Base-by-base conservation (phyloP, 2,888 invertebrate species). In the Petrophora chlorosata region DNA sequence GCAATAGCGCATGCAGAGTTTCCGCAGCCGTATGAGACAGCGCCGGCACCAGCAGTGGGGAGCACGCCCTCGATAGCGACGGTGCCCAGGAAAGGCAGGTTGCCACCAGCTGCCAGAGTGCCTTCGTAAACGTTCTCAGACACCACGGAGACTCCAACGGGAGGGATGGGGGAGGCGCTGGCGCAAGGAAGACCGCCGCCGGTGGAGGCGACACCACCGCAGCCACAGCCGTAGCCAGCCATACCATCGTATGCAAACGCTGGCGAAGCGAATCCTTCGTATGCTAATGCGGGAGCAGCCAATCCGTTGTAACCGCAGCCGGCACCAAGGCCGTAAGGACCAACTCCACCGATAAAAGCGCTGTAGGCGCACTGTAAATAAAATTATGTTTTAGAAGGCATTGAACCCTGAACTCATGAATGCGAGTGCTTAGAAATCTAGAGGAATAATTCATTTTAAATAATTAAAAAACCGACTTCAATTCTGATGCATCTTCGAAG, bases 61-160 rank as follows among this genome's bases (percentile, higher is more conserved):
- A 72, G 40, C 1, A 61, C 45, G 1, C 74, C 77, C 46, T 73
- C 71, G 29, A 75, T 38, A 17, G 52, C 58, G 0, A 70, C 68
- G 3, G 69, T 51, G 8, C 65, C 65, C 3, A 72, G 36, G 45
- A 68, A 61, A 2, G 72, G 73, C 35, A 69, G 40, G 30, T 65
- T 54, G 3, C 69, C 71, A 3, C 23, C 44, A 8, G 47, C 35
- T 13, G 42, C 10, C 3, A 48, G 35, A 5, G 9, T 12, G 26
- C 48, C 48, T 22, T 44, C 47, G 35, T 43, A 34, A 5, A 8
- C 26, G 33, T 47, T 52, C 34, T 53, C 56, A 10, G 55, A 50
- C 0, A 61, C 55, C n/a, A 49, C 33, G 1, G 65, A 28, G 7
- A 56, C 33, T 0, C 70, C 67, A 7, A 58, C 50, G 5, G 61